Conservation (phyloP, 92 coral and sea anemone species). For the Parazoanthus swiftii region DNA sequence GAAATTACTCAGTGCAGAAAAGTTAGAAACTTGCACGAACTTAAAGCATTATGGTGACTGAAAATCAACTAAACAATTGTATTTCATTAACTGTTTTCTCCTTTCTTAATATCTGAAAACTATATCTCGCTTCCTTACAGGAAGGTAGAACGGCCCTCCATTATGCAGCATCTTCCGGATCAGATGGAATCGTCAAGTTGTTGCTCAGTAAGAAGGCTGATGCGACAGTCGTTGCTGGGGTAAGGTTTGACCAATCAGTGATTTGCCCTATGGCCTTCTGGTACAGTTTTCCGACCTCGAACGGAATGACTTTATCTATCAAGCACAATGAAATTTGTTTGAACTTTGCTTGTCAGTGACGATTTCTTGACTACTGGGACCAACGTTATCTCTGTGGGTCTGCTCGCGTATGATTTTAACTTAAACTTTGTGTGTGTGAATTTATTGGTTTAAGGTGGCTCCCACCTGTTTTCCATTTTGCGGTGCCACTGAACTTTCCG, state of each 20-base stretch:
- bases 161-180: constrained; percentile 87
- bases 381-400: too few relatives aligned
- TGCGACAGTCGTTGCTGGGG: constrained; percentile 73
- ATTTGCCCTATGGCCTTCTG: neutral
- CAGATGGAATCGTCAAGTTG: constrained; percentile 91
- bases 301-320: too few relatives aligned
- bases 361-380: too few relatives aligned
- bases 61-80: neutral
- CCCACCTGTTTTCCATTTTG: too few relatives aligned
- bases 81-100: neutral
- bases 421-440: too few relatives aligned
- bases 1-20: neutral
- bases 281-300: too few relatives aligned
- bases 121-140: constrained; percentile 36
- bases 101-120: neutral
- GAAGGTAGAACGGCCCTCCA: constrained; percentile 90
- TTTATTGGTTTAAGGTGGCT: too few relatives aligned
- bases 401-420: too few relatives aligned
- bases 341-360: too few relatives aligned
- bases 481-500: too few relatives aligned
- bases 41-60: neutral
- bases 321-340: too few relatives aligned
- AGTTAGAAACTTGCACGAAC: neutral
- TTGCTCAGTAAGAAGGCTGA: constrained; percentile 83
- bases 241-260: constrained; percentile 44